Evolutionary conservation across 2,888 invertebrate species (phyloP), one percentile per base, ranked within the genome.

Genomic region (Ennomos erosarius): DNA sequence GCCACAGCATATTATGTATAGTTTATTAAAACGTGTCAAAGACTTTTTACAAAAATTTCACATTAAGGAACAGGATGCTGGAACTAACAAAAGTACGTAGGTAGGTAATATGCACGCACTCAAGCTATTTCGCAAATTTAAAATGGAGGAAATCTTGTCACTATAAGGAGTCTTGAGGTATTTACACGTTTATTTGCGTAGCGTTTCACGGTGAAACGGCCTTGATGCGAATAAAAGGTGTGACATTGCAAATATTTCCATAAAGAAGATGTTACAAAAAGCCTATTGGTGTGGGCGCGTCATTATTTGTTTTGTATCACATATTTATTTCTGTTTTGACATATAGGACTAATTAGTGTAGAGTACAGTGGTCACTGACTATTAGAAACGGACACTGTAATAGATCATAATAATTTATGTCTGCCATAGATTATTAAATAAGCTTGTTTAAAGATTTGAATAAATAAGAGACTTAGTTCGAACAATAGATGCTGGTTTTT

Each of bases 161-260:
- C 44, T 45, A 43, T 2, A 26, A 38, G 36, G 46, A 42, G 50
- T 51, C 40, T 40, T 26, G 43, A 44, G 37, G 11, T 55, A 51
- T 67, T 65, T 56, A 64, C 62, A 51, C 45, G 39, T 56, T 55
- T 51, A 65, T 63, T 63, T 55, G 45, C 26, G 56, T 55, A 49
- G 59, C 48, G 48, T 44, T 58, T 59, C 57, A 50, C 53, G 52
- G 61, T 50, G 43, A 54, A 39, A 36, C 54, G 69, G 53, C 76
- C 79, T 79, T 78, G 74, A 71, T 66, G 65, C 68, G 53, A 66
- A 60, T 59, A 67, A 71, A 69, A 70, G 67, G 70, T 71, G 70
- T 57, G 70, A 62, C 65, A 57, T 46, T 75, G 78, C 78, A 75
- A 76, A 75, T 73, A 75, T 69, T 70, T 43, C 59, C 73, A 75